Evolutionary conservation across 2,113 vertebrate species (phyloP).

Genomic region (Tinamus guttatus): DNA sequence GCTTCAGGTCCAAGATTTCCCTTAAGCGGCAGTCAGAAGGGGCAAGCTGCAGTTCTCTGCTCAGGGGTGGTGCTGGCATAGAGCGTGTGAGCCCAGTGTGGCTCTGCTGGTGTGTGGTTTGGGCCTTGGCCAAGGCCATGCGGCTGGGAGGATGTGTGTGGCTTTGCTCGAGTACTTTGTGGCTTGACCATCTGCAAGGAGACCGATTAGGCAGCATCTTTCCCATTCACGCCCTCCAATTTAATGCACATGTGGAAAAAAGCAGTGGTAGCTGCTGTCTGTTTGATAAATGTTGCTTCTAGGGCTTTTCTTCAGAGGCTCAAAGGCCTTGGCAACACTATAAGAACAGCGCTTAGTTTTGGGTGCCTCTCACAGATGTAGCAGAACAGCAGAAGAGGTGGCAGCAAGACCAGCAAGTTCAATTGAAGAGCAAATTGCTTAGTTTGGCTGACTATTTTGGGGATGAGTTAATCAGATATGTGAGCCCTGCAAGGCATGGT

Average conservation of each 20-base stretch:
- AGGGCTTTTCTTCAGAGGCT: not conserved
- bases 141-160: not conserved
- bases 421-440: not conserved
- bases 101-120: not conserved
- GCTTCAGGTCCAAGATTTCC: not conserved
- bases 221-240: not conserved
- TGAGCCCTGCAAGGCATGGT: not conserved
- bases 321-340: not conserved
- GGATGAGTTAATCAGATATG: not conserved
- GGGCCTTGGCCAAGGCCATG: not conserved
- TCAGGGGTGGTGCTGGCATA: not conserved
- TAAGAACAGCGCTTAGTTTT: not conserved
- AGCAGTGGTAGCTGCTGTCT: not conserved
- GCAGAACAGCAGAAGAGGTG: not conserved
- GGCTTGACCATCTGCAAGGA: not conserved
- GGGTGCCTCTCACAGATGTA: not conserved
- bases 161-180: constrained; percentile 7
- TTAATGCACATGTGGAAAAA: not conserved
- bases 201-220: not conserved
- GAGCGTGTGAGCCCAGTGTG: not conserved
- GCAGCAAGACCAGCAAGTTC: not conserved
- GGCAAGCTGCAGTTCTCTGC: not conserved
- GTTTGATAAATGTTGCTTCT: not conserved
- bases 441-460: not conserved
- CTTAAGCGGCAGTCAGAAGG: not conserved